Percentiles rank a stretch among this genome's conserved stretches.
These are phyloP conservation scores for Lampris megalopsis DNA, from an alignment of 2,113 vertebrate genomes.

Conservation along the genomic window DNA sequence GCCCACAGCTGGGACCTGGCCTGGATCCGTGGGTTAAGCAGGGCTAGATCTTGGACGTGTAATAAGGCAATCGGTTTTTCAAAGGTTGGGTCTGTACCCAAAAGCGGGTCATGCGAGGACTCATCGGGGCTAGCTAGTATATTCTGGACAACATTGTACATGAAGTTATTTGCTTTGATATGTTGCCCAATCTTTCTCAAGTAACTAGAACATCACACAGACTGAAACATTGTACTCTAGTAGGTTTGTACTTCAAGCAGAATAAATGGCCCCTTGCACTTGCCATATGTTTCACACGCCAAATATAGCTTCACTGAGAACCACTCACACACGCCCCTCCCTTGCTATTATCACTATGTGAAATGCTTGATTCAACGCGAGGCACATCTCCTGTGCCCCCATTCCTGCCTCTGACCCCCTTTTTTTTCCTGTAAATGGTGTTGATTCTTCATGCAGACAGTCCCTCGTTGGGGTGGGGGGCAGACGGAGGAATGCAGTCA, in stretches of 20 bases:
- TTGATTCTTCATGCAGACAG: conserved; percentile 50
- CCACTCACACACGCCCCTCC: conserved; percentile 8
- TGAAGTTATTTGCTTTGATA: too few species aligned
- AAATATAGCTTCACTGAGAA: conserved; percentile 11
- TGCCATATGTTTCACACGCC: conserved; percentile 7
- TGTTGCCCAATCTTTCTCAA: too few species aligned
- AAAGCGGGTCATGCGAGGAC: background rate
- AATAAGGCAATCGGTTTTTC: background rate
- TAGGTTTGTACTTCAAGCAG: background rate
- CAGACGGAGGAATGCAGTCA: conserved; percentile 70
- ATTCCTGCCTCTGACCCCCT: conserved; percentile 52
- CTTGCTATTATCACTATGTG: conserved; percentile 27
- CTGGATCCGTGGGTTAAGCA: background rate
- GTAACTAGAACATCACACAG: too few species aligned
- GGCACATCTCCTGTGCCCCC: conserved; percentile 44
- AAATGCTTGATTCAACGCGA: conserved; percentile 45
- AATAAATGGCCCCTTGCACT: background rate
- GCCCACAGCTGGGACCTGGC: conserved; percentile 20
- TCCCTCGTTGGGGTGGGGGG: conserved; percentile 16
- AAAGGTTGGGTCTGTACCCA: background rate
- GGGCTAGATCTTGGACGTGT: background rate
- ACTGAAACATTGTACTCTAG: background rate
- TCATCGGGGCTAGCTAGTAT: background rate
- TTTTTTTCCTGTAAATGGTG: background rate
- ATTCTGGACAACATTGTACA: background rate